These are phyloP conservation scores for Meloidogyne exigua DNA, from an alignment of 1,140 invertebrate species.

Conservation along the genomic window DNA sequence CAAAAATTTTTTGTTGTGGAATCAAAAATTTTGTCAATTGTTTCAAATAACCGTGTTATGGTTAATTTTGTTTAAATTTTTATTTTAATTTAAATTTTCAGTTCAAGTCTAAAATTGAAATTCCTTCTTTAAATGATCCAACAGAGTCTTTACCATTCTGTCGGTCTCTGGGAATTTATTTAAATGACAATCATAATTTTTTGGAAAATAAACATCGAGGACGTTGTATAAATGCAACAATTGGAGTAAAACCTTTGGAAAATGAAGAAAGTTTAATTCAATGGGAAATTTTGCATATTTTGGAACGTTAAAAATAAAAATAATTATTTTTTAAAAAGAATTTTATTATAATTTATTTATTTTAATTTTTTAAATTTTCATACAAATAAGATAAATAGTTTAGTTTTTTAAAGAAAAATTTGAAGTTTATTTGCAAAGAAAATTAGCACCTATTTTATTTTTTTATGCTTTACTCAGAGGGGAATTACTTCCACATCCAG, in stretches of 20 bases:
- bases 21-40: background rate
- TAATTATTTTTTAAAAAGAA: too few species aligned
- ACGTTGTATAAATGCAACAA: conserved; percentile 7
- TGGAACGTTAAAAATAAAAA: background rate
- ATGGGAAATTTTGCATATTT: conserved; percentile 6
- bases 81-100: background rate
- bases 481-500: too few species aligned
- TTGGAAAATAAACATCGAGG: background rate
- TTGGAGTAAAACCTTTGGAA: background rate
- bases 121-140: background rate
- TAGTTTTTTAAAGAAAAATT: too few species aligned
- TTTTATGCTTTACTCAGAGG: too few species aligned
- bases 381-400: too few species aligned
- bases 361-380: too few species aligned
- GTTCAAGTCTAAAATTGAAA: conserved; percentile 5
- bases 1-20: background rate
- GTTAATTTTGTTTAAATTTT: background rate
- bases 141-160: background rate
- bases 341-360: too few species aligned
- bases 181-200: background rate
- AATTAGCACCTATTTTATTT: too few species aligned
- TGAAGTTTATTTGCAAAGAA: too few species aligned
- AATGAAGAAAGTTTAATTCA: background rate
- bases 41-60: background rate
- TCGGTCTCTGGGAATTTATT: background rate